Conservation (phyloP, 2,888 invertebrate species). For the Lithodes maja region DNA sequence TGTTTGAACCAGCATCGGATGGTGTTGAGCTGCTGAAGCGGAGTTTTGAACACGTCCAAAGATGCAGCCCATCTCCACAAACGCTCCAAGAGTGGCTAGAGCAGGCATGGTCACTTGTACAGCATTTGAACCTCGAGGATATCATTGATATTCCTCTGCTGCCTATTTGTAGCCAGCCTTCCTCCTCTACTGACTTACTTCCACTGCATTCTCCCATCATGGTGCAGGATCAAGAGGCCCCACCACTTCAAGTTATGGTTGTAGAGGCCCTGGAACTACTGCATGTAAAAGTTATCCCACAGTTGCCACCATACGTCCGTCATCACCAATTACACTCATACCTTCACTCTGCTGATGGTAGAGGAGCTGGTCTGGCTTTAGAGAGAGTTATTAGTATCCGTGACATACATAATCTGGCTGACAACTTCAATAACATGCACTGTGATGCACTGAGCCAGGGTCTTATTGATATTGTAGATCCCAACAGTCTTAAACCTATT, state of each 20-base stretch:
- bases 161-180: neutral
- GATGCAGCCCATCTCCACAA: neutral
- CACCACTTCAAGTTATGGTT: neutral
- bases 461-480: neutral
- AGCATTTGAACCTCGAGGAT: slow-evolving; percentile 1
- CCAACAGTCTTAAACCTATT: neutral
- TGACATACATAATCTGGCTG: neutral
- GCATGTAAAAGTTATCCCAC: slow-evolving; percentile 22
- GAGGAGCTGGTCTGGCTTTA: slow-evolving; percentile 25
- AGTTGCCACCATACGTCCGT: slow-evolving; percentile 16
- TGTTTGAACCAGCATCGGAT: neutral
- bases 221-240: neutral
- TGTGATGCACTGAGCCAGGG: slow-evolving; percentile 12
- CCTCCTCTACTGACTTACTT: neutral
- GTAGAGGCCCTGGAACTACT: slow-evolving; percentile 7
- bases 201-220: slow-evolving; percentile 12
- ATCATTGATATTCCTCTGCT: slow-evolving; percentile 16
- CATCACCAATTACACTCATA: slow-evolving; percentile 17
- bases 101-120: slow-evolving; percentile 23
- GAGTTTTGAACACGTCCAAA: slow-evolving; percentile 3
- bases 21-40: neutral
- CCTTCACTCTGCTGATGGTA: neutral
- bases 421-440: neutral
- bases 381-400: neutral
- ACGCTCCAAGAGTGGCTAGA: slow-evolving; percentile 16